phyloP scores from a whole-genome alignment of 92 coral and sea anemone genomes.

The Porites lobata region DNA sequence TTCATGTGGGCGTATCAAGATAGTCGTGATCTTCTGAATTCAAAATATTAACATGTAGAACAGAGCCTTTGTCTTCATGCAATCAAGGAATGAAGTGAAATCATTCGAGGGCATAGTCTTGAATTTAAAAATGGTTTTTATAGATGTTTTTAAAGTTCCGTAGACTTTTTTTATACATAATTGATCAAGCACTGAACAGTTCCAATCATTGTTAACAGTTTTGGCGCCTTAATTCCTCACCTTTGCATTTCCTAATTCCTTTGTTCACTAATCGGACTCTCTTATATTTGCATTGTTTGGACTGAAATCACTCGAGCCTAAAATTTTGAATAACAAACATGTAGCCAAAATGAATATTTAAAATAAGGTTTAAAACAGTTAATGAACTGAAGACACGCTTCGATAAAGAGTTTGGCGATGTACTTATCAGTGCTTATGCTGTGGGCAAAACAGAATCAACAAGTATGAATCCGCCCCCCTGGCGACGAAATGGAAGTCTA shows the following conservation, averaged over 20 bases:
- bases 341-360: slow-evolving; percentile 14
- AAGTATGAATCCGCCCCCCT: not conserved
- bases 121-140: not conserved
- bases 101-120: not conserved
- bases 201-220: too few relatives aligned
- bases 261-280: not conserved
- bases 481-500: slow-evolving; percentile 37
- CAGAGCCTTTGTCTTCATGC: too few relatives aligned
- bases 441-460: not conserved
- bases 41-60: too few relatives aligned
- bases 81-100: not conserved
- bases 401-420: not conserved
- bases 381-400: not conserved
- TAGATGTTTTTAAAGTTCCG: not conserved
- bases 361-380: not conserved
- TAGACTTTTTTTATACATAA: not conserved
- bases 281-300: not conserved
- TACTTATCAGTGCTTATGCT: not conserved
- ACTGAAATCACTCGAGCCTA: not conserved
- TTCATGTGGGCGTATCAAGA: too few relatives aligned
- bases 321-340: not conserved
- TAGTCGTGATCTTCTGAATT: too few relatives aligned
- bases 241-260: not conserved
- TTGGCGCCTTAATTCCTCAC: not conserved
- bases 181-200: too few relatives aligned